Conservation (phyloP, 2,797 vertebrate species). For the Anguilla pacifica region DNA sequence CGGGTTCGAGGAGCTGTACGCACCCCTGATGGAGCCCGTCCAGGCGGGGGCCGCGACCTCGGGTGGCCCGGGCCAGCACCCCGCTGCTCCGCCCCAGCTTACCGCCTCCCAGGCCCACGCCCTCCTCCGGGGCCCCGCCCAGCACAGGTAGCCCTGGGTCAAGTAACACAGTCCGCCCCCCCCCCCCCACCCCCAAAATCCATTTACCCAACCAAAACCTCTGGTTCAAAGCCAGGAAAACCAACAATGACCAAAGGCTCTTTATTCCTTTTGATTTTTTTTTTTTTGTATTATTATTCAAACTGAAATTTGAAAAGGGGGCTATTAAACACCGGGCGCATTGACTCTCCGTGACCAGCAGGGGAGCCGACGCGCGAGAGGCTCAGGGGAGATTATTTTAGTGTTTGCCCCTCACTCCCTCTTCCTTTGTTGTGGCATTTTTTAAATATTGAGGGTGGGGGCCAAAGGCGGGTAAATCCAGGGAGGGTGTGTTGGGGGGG, state of each 20-base stretch:
- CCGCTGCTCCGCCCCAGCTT: conserved; percentile 6
- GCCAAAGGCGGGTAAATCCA: conserved; percentile 18
- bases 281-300: not conserved
- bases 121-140: conserved; percentile 50
- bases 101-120: conserved; percentile 41
- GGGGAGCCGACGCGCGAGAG: conserved; percentile 40
- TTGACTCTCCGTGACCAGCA: conserved; percentile 14
- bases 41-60: conserved; percentile 29
- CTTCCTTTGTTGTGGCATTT: conserved; percentile 53
- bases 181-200: not conserved
- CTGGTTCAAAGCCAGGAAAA: not conserved
- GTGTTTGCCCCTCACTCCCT: conserved; percentile 49
- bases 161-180: no score
- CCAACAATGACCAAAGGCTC: not conserved
- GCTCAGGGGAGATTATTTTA: conserved; percentile 62
- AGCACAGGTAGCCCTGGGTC: conserved; percentile 37
- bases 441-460: conserved; percentile 36
- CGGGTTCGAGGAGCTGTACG: conserved; percentile 52
- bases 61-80: conserved; percentile 36
- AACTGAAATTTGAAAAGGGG: conserved; percentile 6
- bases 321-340: conserved; percentile 10
- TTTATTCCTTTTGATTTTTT: conserved; percentile 5
- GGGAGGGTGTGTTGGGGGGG: not conserved
- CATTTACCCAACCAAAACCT: not conserved
- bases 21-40: conserved; percentile 40